phyloP scores from a whole-genome alignment of 2,113 vertebrate genomes.

The Actenoides lindsayi region DNA sequence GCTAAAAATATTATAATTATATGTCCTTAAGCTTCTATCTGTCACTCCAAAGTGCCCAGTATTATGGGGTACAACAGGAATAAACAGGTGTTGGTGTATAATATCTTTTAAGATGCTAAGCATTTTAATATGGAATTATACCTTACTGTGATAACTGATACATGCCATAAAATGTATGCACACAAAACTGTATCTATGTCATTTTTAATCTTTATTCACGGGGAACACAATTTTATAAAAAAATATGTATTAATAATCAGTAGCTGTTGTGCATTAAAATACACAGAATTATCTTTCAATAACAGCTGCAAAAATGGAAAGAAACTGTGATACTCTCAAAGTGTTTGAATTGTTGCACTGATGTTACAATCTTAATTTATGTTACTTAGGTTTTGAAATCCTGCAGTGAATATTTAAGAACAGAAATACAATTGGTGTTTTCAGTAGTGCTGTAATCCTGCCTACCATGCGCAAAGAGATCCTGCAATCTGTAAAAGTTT shows the following conservation, averaged over 20 bases:
- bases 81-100: not conserved
- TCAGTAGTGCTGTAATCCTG: not conserved
- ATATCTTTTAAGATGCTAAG: not conserved
- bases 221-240: not conserved
- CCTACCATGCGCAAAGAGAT: not conserved
- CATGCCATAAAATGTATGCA: not conserved
- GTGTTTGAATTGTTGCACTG: not conserved
- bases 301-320: not conserved
- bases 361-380: not conserved
- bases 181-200: not conserved
- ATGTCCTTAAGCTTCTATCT: not conserved
- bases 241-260: not conserved
- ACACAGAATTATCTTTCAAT: not conserved
- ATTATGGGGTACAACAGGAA: not conserved
- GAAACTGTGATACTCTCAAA: not conserved
- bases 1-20: not conserved
- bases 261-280: not conserved
- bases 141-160: not conserved
- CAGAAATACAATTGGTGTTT: not conserved
- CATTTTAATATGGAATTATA: not conserved
- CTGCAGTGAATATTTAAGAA: not conserved
- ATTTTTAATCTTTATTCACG: not conserved
- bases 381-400: not conserved
- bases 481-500: not conserved
- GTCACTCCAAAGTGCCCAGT: not conserved